Conservation (phyloP, 2,113 vertebrate species). For the Pituophis catenifer region DNA sequence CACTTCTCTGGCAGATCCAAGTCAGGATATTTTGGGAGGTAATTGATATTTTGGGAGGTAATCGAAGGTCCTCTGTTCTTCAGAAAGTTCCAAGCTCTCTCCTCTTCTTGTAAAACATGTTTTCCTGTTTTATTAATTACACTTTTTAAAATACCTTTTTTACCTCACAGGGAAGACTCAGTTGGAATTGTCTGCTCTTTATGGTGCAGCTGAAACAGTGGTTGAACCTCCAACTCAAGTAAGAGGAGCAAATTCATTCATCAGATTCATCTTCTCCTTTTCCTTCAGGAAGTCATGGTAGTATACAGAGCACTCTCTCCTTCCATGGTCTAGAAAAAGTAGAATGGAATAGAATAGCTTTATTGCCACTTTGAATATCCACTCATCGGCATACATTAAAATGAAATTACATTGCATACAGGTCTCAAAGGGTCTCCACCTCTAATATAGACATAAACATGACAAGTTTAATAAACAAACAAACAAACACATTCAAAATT, state of each 20-base stretch:
- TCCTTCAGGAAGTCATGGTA: background rate
- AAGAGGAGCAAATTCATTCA: background rate
- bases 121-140: background rate
- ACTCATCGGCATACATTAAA: background rate
- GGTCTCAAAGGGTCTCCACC: too few species aligned
- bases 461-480: too few species aligned
- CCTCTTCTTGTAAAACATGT: background rate
- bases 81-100: background rate
- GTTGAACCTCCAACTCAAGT: background rate
- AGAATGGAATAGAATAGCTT: too few species aligned
- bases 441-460: too few species aligned
- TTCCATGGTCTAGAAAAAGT: background rate
- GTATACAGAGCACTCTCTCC: background rate
- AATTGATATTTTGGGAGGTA: background rate
- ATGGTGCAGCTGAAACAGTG: background rate
- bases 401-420: background rate
- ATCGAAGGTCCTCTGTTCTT: background rate
- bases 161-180: background rate
- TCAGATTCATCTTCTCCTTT: background rate
- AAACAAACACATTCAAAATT: too few species aligned
- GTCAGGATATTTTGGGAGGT: background rate
- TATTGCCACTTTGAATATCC: too few species aligned
- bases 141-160: background rate
- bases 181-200: background rate
- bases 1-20: background rate